phyloP scores from a whole-genome alignment of 1,140 invertebrate species.

The Euschistus heros region DNA sequence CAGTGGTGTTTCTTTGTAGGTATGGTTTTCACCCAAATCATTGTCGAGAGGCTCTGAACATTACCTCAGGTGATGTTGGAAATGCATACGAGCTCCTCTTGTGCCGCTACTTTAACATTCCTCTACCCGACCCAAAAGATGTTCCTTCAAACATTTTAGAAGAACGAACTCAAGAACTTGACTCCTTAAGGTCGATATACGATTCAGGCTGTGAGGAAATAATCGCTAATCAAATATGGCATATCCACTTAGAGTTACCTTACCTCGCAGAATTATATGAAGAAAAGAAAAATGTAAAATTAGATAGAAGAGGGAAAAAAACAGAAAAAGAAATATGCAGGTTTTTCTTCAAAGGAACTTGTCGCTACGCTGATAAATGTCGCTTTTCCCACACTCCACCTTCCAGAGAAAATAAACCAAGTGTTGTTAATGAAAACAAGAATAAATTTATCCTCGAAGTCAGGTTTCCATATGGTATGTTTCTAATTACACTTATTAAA shows the following conservation, averaged over 20 bases:
- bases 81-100: constrained; percentile 55
- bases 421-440: constrained; percentile 32
- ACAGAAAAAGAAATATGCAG: constrained; percentile 48
- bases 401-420: constrained; percentile 34
- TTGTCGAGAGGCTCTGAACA: constrained; percentile 55
- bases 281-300: constrained; percentile 14
- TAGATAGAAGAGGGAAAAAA: constrained; percentile 17
- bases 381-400: constrained; percentile 54
- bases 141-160: constrained; percentile 46
- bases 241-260: constrained; percentile 49
- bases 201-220: constrained; percentile 52
- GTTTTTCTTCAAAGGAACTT: constrained; percentile 52
- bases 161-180: constrained; percentile 54
- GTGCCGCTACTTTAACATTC: constrained; percentile 50
- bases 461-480: constrained; percentile 50
- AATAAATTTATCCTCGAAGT: constrained; percentile 54
- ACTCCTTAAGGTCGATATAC: constrained; percentile 61
- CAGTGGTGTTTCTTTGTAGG: constrained; percentile 36
- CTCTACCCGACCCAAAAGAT: constrained; percentile 32
- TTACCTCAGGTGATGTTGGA: constrained; percentile 50
- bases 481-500: background rate
- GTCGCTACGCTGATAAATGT: constrained; percentile 57
- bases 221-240: constrained; percentile 52
- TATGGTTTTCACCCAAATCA: constrained; percentile 61
- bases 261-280: constrained; percentile 48